Evolutionary conservation across 2,113 vertebrate genomes (phyloP).

Genomic region (Tyrannus savana): DNA sequence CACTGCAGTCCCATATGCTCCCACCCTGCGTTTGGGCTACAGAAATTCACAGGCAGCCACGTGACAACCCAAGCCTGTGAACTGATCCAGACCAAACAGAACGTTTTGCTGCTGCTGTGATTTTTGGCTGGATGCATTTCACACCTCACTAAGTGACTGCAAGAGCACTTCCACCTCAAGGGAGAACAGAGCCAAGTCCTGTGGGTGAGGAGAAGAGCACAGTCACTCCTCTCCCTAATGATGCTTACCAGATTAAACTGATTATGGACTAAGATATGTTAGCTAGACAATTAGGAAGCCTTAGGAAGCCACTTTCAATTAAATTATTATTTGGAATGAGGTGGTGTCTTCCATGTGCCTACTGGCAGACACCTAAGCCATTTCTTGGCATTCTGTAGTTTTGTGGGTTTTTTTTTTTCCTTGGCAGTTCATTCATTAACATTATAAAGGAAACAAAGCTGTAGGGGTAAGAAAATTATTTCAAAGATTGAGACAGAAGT

Average conservation of each 20-base stretch:
- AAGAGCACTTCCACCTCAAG: not conserved
- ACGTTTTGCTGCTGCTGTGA: not conserved
- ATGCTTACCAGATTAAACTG: not conserved
- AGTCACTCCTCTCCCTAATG: not conserved
- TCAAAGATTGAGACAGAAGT: conserved; percentile 5
- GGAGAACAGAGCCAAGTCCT: not conserved
- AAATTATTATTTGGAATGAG: not conserved
- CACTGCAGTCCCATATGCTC: not conserved
- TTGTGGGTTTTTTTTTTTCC: not conserved
- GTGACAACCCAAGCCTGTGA: not conserved
- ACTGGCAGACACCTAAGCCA: not conserved
- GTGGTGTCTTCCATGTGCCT: not conserved
- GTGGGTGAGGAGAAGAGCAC: not conserved
- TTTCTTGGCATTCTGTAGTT: not conserved
- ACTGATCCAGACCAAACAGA: not conserved
- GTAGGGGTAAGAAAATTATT: conserved; percentile 21
- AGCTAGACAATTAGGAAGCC: not conserved
- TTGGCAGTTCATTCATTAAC: conserved; percentile 37
- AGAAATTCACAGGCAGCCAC: not conserved
- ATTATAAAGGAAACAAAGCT: conserved; percentile 40
- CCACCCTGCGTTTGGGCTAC: not conserved
- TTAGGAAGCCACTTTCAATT: not conserved
- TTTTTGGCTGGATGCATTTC: not conserved
- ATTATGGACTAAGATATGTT: not conserved
- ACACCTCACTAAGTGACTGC: not conserved